A percentile compares a stretch with the other conserved stretches of the same genome.
phyloP scores from a whole-genome alignment of 2,113 vertebrate genomes.

The Rhinichthys klamathensis region DNA sequence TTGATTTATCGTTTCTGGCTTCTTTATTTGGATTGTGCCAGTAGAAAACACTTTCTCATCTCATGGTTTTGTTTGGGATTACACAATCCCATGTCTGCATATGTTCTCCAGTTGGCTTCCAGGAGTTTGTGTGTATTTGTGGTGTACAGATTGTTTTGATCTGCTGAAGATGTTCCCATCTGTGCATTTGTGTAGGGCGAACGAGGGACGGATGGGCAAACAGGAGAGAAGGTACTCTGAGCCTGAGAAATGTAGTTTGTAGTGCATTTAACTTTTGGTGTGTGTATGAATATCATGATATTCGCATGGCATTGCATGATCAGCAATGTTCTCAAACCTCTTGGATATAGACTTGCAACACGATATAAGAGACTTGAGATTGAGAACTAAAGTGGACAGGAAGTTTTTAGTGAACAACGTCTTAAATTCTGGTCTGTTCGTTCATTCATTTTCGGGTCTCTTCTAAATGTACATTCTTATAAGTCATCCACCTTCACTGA shows the following conservation, averaged over 20 bases:
- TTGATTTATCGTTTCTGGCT: slow-evolving; percentile 20
- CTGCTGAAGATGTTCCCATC: slow-evolving; percentile 37
- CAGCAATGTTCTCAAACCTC: neutral
- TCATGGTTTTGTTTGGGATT: neutral
- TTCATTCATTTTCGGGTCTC: neutral
- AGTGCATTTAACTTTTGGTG: neutral
- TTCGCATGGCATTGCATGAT: neutral
- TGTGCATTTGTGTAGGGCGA: slow-evolving; percentile 51
- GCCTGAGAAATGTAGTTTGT: slow-evolving; percentile 18
- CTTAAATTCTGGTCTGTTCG: neutral
- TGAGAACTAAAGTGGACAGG: neutral
- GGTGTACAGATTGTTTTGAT: slow-evolving; percentile 25
- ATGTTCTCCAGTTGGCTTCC: neutral
- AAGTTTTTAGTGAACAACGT: neutral
- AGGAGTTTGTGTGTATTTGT: slow-evolving; percentile 14
- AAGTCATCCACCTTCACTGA: neutral
- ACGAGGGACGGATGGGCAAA: slow-evolving; percentile 44
- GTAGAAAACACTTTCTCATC: neutral
- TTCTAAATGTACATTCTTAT: neutral
- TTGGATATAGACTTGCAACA: neutral
- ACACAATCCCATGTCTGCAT: neutral
- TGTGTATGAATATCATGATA: neutral
- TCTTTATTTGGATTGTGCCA: slow-evolving; percentile 15
- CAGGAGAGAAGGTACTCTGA: slow-evolving; percentile 52
- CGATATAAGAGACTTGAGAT: neutral